Evolutionary conservation across 2,797 vertebrate species (phyloP).

Genomic region (Sebastes taczanowskii): DNA sequence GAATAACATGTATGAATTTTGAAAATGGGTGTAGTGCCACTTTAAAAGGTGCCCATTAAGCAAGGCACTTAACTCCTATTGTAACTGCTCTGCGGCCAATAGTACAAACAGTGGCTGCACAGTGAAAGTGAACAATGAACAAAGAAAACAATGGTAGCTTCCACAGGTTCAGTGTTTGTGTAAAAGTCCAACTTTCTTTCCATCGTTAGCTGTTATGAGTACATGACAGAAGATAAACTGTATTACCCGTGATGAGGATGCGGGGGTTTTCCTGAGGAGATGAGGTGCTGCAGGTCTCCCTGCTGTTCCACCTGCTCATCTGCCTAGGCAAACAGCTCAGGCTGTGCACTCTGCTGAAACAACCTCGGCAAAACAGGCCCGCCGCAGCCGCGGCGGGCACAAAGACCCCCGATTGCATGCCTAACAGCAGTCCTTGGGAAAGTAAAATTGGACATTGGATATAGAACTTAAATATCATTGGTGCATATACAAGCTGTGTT

Average conservation of each 20-base stretch:
- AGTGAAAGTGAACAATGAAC: neutral
- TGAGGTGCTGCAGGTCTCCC: conserved; percentile 43
- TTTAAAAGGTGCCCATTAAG: neutral
- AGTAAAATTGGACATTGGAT: neutral
- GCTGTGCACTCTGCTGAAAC: conserved; percentile 41
- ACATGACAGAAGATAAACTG: neutral
- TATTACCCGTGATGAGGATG: conserved; percentile 83
- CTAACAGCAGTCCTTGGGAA: conserved; percentile 45
- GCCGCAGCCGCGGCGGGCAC: conserved; percentile 36
- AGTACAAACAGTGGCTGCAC: neutral
- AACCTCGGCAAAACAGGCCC: conserved; percentile 57
- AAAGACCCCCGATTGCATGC: conserved; percentile 68
- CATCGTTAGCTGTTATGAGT: neutral
- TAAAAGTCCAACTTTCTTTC: neutral
- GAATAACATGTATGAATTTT: neutral
- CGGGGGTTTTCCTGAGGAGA: conserved; percentile 67
- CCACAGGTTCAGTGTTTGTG: conserved; percentile 4
- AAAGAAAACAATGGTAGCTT: conserved; percentile 28
- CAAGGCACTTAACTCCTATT: neutral
- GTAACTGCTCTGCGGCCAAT: neutral
- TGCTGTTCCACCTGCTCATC: conserved; percentile 72
- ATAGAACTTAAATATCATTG: neutral
- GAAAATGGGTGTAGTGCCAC: neutral
- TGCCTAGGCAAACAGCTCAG: conserved; percentile 68
- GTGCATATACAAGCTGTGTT: neutral